These are phyloP conservation scores for Imbricaverruca yamaguchii DNA, from an alignment of 2,888 invertebrate genomes.

Conservation along the genomic window DNA sequence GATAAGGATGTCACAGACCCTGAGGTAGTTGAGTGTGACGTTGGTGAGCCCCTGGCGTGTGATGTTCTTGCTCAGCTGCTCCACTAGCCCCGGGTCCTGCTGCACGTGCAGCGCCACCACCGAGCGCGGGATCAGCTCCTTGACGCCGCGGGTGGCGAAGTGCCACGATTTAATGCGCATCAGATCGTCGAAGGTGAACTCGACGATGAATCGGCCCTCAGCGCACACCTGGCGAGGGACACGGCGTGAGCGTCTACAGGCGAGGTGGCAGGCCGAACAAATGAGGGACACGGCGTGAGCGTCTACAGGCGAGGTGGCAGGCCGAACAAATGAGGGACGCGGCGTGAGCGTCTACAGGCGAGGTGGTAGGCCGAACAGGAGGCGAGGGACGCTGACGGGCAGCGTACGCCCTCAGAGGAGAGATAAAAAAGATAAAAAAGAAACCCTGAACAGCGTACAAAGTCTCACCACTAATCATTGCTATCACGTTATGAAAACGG, in stretches of 20 bases:
- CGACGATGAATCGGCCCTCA: conserved; percentile 92
- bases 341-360: background rate
- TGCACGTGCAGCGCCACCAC: conserved; percentile 61
- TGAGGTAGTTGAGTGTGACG: conserved; percentile 93
- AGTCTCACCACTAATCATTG: too few species aligned
- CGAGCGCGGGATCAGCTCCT: conserved; percentile 86
- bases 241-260: background rate
- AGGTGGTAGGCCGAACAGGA: too few species aligned
- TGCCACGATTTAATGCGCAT: conserved; percentile 99
- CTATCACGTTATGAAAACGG: too few species aligned
- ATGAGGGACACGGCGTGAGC: background rate
- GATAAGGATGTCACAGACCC: conserved; percentile 53
- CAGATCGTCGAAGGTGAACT: conserved; percentile 98
- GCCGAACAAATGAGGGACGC: background rate
- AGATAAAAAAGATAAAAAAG: too few species aligned
- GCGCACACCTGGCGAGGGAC: conserved; percentile 72
- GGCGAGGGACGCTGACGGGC: too few species aligned
- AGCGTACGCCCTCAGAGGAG: too few species aligned
- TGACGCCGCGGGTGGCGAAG: conserved; percentile 87
- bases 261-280: too few species aligned
- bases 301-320: too few species aligned
- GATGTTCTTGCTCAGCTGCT: conserved; percentile 94
- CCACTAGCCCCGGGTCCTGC: conserved; percentile 83
- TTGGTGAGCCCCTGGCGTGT: conserved; percentile 96
- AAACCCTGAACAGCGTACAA: too few species aligned